Base-by-base conservation (phyloP, 2,797 vertebrate species). In the Trachurus trachurus region DNA sequence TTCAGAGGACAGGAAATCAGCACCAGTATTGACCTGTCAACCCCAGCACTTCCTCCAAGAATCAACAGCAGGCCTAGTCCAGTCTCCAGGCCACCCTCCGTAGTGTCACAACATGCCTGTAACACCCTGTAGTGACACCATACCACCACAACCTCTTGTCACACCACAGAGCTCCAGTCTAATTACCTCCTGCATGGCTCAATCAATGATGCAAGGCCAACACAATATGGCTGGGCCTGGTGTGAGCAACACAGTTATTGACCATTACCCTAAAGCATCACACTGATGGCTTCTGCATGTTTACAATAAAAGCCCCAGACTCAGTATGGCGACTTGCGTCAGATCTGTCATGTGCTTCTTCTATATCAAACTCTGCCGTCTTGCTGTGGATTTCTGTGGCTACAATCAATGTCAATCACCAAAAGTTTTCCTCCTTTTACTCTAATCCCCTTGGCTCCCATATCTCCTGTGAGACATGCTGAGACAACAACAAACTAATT, bases 171-270 rank as follows among this genome's bases (percentile, higher is more conserved):
- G 82, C 86, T 88, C 92, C 87, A 86, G 78, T 91, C 92, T 94
- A 93, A 94, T 93, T 92, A 95, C 89, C 85, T 93, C 92, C 92
- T 90, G 88, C 88, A 87, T 40, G 84, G 90, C 89, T 93, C 92
- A 93, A 95, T 95, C 94, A 93, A 95, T 95, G 90, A 92, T 74
- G 89, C 85, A 90, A 93, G 86, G 81, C 91, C 88, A 71, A 87
- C 85, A 94, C 88, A 92, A 89, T 91, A 91, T 92, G 89, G 87
- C 80, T 49, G 42, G 52, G 75, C 79, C 85, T 74, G 76, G 86
- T 86, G 88, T 79, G 86, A 85, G 88, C 85, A 82, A 80, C 88
- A 77, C 66, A 70, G 80, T 85, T 93, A 92, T 93, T 92, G 92
- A 89, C 90, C 86, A 89, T 84, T 69, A 79, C 82, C 78, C 85